Percentiles rank a stretch among this genome's conserved stretches.
Evolutionary conservation across 2,888 invertebrate species (phyloP).

Genomic region (Flexamia atlantica): DNA sequence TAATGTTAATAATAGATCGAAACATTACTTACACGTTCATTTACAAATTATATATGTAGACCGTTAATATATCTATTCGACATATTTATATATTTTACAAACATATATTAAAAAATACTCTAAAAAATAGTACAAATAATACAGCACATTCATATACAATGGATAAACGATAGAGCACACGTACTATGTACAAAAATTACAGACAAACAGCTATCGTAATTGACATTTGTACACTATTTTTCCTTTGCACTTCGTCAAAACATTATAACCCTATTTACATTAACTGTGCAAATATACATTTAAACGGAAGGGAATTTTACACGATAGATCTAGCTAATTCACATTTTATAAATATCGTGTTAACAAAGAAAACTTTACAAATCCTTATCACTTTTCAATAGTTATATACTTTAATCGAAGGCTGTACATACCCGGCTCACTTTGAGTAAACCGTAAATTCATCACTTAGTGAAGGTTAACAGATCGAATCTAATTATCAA

Average conservation of each 20-base stretch:
- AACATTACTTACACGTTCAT: conserved; percentile 64
- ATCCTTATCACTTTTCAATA: conserved; percentile 64
- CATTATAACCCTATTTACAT: conserved; percentile 65
- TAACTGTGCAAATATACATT: conserved; percentile 71
- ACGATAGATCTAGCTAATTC: conserved; percentile 49
- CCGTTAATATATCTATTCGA: conserved; percentile 61
- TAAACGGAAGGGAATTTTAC: conserved; percentile 61
- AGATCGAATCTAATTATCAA: conserved; percentile 64
- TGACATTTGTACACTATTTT: conserved; percentile 77
- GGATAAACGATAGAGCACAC: conserved; percentile 75
- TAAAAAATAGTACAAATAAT: conserved; percentile 69
- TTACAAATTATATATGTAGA: conserved; percentile 62
- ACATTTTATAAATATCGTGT: conserved; percentile 64
- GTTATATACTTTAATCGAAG: conserved; percentile 64
- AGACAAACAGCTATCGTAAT: conserved; percentile 76
- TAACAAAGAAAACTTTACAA: conserved; percentile 64
- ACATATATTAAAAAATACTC: conserved; percentile 64
- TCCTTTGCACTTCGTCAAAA: conserved; percentile 66
- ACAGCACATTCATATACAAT: conserved; percentile 75
- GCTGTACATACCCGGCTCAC: conserved; percentile 67
- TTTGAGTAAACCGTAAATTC: conserved; percentile 67
- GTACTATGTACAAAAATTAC: conserved; percentile 79
- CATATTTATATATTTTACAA: conserved; percentile 65
- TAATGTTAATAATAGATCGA: conserved; percentile 65
- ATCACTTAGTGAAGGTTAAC: conserved; percentile 70